A percentile compares a stretch with the other conserved stretches of the same genome.
Evolutionary conservation across 2,797 vertebrate species (phyloP).

Genomic region (Sebastes steindachneri): DNA sequence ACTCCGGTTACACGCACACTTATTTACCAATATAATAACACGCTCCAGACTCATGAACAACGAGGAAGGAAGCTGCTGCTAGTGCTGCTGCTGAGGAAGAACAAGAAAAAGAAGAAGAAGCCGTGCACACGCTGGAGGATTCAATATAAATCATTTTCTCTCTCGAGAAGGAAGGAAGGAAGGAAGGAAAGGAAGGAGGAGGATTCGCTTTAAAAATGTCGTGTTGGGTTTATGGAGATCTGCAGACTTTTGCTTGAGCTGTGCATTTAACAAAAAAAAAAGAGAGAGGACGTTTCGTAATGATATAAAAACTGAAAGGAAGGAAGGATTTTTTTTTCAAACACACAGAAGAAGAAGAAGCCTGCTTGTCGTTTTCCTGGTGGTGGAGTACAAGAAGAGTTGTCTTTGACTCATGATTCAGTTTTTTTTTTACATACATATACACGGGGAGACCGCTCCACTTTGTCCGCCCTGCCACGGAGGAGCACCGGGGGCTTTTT

Average conservation of each 20-base stretch:
- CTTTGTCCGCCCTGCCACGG: slow-evolving; percentile 66
- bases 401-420: slow-evolving; percentile 58
- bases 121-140: slow-evolving; percentile 52
- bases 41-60: slow-evolving; percentile 66
- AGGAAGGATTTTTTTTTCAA: slow-evolving; percentile 76
- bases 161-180: slow-evolving; percentile 8
- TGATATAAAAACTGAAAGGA: slow-evolving; percentile 81
- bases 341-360: slow-evolving; percentile 52
- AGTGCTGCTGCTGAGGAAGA: too few relatives aligned
- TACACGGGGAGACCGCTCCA: slow-evolving; percentile 45
- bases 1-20: slow-evolving; percentile 47
- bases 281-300: slow-evolving; percentile 81
- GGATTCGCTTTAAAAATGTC: slow-evolving; percentile 53
- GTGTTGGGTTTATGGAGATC: slow-evolving; percentile 36
- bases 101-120: slow-evolving; percentile 6
- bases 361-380: slow-evolving; percentile 76
- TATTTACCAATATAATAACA: slow-evolving; percentile 49
- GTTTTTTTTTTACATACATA: neutral
- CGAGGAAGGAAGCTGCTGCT: slow-evolving; percentile 45
- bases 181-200: slow-evolving; percentile 37
- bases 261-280: neutral
- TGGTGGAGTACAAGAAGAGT: slow-evolving; percentile 71
- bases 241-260: slow-evolving; percentile 48
- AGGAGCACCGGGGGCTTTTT: slow-evolving; percentile 28
- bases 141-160: slow-evolving; percentile 52